Evolutionary conservation across 2,888 invertebrate species (phyloP), one percentile per base, ranked within the genome.

Genomic region (Metacarcinus magister): DNA sequence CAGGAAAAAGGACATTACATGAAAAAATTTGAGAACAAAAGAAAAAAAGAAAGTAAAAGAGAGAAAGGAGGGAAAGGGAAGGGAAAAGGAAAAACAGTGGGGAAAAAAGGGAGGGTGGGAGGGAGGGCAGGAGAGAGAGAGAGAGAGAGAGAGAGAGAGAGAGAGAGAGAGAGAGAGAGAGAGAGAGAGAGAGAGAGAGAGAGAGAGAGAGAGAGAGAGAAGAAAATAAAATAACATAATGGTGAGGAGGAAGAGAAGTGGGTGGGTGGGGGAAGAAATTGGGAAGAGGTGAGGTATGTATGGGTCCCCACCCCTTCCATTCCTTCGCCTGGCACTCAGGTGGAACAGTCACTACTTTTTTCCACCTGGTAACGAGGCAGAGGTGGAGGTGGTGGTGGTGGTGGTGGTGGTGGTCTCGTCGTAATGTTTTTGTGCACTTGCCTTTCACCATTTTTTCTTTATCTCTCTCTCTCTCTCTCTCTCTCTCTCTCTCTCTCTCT

Each of bases 91-190:
- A 19, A 4, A 13, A 8, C 2, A 28, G 28, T 3, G 13, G 13
- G 28, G 28, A 19, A 87, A 28, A 39, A 19, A 39, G 39, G 28
- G 87, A 87, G 87, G 16, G 39, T 10, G 87, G 16, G 87, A 39
- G 87, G 16, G 28, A 39, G 87, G 28, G 87, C 4, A 32, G 28
- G 28, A 39, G 87, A 39, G 87, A 87, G 19, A 39, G 39, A 19
- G 32, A 19, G 39, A 32, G 89, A 89, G 89, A 39, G 43, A 89
- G 43, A 89, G 89, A 43, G 89, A 43, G 89, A 89, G 43, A 39
- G 89, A 67, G 67, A 67, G 67, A 67, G 67, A 67, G 67, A 67
- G 67, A 67, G 67, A 67, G 67, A 67, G 67, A 67, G 67, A 67
- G 67, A 67, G 67, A 67, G 67, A 67, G 67, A 67, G 67, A 67